Percentiles rank a stretch among this genome's conserved stretches.
These are phyloP conservation scores for Druon quercuslanigerum DNA, from an alignment of 1,140 invertebrate species.

Conservation along the genomic window DNA sequence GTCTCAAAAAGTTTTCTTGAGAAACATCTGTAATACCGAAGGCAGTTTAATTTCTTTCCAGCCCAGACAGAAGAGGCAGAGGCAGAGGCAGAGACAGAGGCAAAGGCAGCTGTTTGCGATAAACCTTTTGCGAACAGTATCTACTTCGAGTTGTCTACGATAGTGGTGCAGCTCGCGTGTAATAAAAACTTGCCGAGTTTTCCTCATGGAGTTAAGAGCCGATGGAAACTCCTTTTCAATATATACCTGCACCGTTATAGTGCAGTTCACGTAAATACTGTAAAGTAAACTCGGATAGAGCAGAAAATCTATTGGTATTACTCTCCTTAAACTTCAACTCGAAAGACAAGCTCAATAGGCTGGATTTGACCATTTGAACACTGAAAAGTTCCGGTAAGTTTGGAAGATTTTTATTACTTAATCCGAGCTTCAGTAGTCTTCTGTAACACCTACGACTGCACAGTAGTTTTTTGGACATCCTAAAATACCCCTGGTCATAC, in stretches of 20 bases:
- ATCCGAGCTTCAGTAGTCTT: no score
- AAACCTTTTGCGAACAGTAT: constrained; percentile 2
- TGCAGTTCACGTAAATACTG: constrained; percentile 19
- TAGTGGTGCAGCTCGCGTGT: constrained; percentile 11
- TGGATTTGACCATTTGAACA: not conserved
- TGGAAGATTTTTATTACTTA: no score
- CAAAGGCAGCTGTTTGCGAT: constrained; percentile 19
- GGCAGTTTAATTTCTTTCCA: constrained; percentile 30
- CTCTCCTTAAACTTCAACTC: not conserved
- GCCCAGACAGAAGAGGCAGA: constrained; percentile 11
- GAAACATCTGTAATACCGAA: constrained; percentile 28
- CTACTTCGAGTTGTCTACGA: not conserved
- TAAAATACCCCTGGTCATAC: no score
- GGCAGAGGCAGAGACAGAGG: not conserved
- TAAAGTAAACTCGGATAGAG: not conserved
- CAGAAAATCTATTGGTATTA: constrained; percentile 9
- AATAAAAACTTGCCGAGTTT: constrained; percentile 27
- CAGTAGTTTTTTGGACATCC: no score
- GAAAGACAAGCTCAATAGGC: not conserved
- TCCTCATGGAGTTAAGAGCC: constrained; percentile 7
- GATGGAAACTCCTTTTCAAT: not conserved
- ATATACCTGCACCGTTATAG: not conserved
- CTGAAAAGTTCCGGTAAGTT: not conserved
- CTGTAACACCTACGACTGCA: no score
- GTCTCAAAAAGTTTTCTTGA: constrained; percentile 25